These are phyloP conservation scores for Scaptomyza flava DNA, from an alignment of 2,888 invertebrate species.

Conservation along the genomic window DNA sequence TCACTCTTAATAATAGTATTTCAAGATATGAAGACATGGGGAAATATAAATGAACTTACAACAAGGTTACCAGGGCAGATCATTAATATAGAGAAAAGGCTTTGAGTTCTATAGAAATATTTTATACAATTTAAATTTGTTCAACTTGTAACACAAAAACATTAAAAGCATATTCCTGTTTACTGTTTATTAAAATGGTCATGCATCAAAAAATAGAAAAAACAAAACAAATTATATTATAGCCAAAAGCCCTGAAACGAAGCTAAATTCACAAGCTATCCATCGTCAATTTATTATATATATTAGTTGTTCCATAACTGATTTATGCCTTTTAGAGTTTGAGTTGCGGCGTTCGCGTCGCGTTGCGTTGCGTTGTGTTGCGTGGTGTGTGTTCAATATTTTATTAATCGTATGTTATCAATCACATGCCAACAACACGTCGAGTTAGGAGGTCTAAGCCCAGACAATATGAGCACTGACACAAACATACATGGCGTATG, in stretches of 20 bases:
- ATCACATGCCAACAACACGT: slow-evolving; percentile 68
- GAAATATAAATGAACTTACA: too few species aligned
- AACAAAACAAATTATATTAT: slow-evolving; percentile 69
- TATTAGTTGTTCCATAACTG: slow-evolving; percentile 59
- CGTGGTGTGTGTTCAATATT: slow-evolving; percentile 64
- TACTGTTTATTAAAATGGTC: slow-evolving; percentile 39
- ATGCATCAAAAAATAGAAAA: slow-evolving; percentile 33
- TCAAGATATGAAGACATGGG: too few species aligned
- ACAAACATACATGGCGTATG: slow-evolving; percentile 58
- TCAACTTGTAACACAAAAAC: neutral
- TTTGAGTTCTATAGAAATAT: too few species aligned
- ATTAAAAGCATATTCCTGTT: slow-evolving; percentile 57
- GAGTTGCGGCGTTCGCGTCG: too few species aligned
- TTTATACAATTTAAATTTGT: too few species aligned
- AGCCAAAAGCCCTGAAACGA: slow-evolving; percentile 6
- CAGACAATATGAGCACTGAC: neutral
- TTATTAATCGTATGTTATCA: slow-evolving; percentile 81
- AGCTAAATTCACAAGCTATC: neutral
- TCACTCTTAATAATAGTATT: neutral
- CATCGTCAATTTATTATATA: slow-evolving; percentile 74
- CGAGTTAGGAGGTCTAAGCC: neutral
- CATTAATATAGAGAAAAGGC: too few species aligned
- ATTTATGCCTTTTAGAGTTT: slow-evolving; percentile 66
- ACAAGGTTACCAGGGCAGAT: too few species aligned
- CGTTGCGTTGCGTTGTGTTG: neutral